phyloP scores from a whole-genome alignment of 2,113 vertebrate genomes.

The Atractosteus spatula region DNA sequence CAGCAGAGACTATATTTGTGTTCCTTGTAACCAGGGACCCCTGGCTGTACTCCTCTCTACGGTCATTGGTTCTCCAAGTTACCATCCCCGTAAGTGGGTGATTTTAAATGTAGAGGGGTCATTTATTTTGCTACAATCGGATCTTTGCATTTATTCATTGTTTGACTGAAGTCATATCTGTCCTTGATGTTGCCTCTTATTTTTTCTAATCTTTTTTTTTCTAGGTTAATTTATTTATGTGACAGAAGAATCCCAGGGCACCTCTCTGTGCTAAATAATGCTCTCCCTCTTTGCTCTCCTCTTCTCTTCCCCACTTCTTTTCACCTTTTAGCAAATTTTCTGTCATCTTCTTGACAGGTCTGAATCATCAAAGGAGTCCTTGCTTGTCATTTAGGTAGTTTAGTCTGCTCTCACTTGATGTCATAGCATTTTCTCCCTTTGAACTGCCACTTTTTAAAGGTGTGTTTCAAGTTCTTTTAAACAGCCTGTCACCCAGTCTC shows the following conservation, averaged over 20 bases:
- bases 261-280: background rate
- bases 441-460: conserved; percentile 50
- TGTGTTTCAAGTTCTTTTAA: too few species aligned
- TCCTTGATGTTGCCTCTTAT: conserved; percentile 24
- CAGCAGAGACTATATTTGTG: too few species aligned
- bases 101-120: too few species aligned
- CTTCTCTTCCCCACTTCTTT: conserved; percentile 34
- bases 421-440: conserved; percentile 51
- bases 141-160: too few species aligned
- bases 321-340: conserved; percentile 10
- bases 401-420: conserved; percentile 42
- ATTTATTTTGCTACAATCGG: too few species aligned
- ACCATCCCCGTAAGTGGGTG: too few species aligned
- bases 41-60: too few species aligned
- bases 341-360: conserved; percentile 24
- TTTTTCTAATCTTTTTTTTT: conserved; percentile 5
- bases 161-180: conserved; percentile 20
- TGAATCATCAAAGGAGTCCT: conserved; percentile 27
- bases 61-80: too few species aligned
- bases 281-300: conserved; percentile 32
- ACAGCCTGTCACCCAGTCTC: too few species aligned
- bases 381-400: conserved; percentile 46
- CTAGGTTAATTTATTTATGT: background rate
- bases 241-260: too few species aligned
- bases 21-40: too few species aligned